Evolutionary conservation across 2,113 vertebrate species (phyloP).

Genomic region (Paraplagusia blochii): DNA sequence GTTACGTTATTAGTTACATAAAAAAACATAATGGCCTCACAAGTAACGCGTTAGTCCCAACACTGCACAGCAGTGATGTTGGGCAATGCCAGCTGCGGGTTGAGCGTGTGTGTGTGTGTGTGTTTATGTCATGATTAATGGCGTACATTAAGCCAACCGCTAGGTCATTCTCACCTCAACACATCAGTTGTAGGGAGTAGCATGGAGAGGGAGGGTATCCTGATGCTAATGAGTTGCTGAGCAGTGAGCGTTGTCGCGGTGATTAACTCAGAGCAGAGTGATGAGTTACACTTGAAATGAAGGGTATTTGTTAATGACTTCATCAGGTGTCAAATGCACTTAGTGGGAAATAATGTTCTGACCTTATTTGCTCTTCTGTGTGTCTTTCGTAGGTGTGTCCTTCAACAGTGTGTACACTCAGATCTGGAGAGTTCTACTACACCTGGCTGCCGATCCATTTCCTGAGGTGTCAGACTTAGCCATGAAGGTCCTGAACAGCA

Average conservation of each 20-base stretch:
- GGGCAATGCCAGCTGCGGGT: conserved; percentile 25
- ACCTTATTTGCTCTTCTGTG: neutral
- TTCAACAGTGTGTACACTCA: conserved; percentile 99
- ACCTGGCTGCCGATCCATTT: conserved; percentile 93
- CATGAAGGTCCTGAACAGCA: conserved; percentile 97
- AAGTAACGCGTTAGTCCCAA: too few species aligned
- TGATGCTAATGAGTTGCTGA: conserved; percentile 35
- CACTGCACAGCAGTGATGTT: conserved; percentile 10
- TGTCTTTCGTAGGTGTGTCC: conserved; percentile 83
- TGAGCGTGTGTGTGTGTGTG: neutral
- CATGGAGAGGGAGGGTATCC: neutral
- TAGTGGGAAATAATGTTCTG: neutral
- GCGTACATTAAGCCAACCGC: conserved; percentile 29
- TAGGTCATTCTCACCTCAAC: conserved; percentile 30
- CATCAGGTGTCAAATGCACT: too few species aligned
- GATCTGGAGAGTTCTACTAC: conserved; percentile 94
- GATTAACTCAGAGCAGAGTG: conserved; percentile 10
- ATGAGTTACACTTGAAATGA: neutral
- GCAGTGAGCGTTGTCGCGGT: conserved; percentile 3
- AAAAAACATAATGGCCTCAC: too few species aligned
- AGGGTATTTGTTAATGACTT: too few species aligned
- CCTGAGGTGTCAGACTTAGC: conserved; percentile 95
- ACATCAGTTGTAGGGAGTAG: conserved; percentile 15
- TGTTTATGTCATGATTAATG: conserved; percentile 30
- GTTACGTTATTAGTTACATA: too few species aligned